Base-by-base conservation (phyloP, 53 echinoderm and acorn worm genomes). In the Echinarachnius parma region DNA sequence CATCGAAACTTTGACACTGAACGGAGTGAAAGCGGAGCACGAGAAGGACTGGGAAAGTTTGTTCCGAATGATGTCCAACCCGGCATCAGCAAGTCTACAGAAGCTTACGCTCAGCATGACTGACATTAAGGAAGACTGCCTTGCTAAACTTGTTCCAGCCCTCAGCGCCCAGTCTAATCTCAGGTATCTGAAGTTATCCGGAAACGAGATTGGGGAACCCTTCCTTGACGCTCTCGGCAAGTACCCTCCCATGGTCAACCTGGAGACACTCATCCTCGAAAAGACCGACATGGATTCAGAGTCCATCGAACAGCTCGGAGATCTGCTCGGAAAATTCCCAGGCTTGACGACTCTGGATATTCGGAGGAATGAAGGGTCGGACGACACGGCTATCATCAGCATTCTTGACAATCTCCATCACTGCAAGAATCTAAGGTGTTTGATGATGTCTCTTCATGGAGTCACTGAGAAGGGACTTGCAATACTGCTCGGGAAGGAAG, bases 91-190 rank as follows among this genome's bases (percentile, higher is more conserved):
- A 15, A 46, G 53, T n/a, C 15, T 84, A 35, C 48, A 53, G 9
- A 78, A 54, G 32, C 46, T 84, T 45, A 84, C 84, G 5, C 84
- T 84, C 2, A 71, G 84, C 21, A 53, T 71, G 55, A 84, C 62
- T 18, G 72, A 44, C 49, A 75, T 84, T 20, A 19, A 8, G 10
- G 77, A 29, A 20, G 35, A 70, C 15, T 62, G 33, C 22, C 32
- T 78, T 15, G 62, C 84, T 37, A 29, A 34, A 22, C 47, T 84
- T 34, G 77, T 75, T 21, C 28, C 84, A 2, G 61, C 46, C 3
- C 62, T 84, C 45, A 11, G 33, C 16, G 37, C 60, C 1, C 62
- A 61, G 25, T 53, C 77, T 22, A 48, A 78, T 24, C 53, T 84
- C 45, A 77, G 42, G 32, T 78, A 84, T 18, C 34, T 84, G 46